These are phyloP conservation scores for Halictus quadricinctus DNA, from an alignment of 2,888 invertebrate genomes.

Conservation along the genomic window DNA sequence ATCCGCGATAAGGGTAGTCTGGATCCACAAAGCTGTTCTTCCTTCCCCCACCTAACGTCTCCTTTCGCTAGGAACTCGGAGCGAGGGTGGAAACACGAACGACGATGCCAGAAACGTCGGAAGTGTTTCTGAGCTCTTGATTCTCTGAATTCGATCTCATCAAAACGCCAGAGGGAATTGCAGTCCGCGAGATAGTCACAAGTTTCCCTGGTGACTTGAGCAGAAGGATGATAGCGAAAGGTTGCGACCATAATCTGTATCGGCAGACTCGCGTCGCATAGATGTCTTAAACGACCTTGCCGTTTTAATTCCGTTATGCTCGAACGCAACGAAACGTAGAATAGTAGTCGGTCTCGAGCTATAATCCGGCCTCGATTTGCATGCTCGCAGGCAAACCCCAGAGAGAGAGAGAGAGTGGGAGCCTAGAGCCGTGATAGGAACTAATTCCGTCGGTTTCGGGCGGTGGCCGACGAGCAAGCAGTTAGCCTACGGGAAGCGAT, in stretches of 20 bases:
- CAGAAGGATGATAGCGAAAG: neutral
- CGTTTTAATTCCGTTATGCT: no score
- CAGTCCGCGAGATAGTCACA: neutral
- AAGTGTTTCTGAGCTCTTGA: conserved; percentile 48
- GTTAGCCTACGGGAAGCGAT: conserved; percentile 48
- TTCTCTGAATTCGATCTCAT: conserved; percentile 26
- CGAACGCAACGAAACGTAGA: no score
- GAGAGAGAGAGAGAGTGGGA: neutral
- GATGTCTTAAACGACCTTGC: no score
- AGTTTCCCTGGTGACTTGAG: neutral
- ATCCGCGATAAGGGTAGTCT: conserved; percentile 78
- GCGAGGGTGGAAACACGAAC: conserved; percentile 31
- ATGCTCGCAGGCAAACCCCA: conserved; percentile 31
- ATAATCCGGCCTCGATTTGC: conserved; percentile 32
- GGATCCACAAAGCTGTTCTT: conserved; percentile 69
- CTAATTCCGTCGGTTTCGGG: conserved; percentile 17
- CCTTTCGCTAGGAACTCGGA: conserved; percentile 43
- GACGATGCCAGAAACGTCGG: conserved; percentile 29
- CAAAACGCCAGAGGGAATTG: neutral
- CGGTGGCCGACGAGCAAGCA: conserved; percentile 33
- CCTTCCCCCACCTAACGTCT: conserved; percentile 15
- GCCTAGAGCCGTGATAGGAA: neutral
- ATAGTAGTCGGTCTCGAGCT: no score
- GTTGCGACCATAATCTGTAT: no score
- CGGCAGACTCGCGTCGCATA: no score